A percentile compares a stretch with the other conserved stretches of the same genome.
phyloP scores from a whole-genome alignment of 2,888 invertebrate species.

The Drosophila meridiana region DNA sequence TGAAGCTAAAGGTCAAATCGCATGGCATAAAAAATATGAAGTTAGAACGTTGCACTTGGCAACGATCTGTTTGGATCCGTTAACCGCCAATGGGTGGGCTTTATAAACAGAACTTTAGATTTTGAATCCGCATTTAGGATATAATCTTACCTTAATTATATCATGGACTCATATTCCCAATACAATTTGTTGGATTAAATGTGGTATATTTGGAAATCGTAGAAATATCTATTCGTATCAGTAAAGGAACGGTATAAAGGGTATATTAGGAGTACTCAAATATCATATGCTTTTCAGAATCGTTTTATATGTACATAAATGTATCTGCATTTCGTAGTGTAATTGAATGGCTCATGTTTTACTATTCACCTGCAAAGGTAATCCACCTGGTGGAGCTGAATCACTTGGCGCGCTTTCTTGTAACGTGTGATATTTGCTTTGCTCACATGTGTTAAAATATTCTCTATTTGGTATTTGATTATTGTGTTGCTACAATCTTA shows the following conservation, averaged over 20 bases:
- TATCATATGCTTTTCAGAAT: neutral
- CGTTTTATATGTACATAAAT: neutral
- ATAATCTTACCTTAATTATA: too few species aligned
- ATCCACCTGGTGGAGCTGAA: conserved; percentile 2
- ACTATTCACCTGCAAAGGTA: neutral
- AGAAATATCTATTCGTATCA: too few species aligned
- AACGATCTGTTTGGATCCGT: too few species aligned
- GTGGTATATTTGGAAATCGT: too few species aligned
- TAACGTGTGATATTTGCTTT: conserved; percentile 12
- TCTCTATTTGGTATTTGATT: neutral
- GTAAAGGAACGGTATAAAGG: neutral
- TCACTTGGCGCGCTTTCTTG: conserved; percentile 4
- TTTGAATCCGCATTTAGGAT: too few species aligned
- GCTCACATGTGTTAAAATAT: conserved; percentile 1
- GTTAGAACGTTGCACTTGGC: too few species aligned
- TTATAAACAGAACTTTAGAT: too few species aligned
- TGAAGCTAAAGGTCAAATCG: neutral
- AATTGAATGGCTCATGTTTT: neutral
- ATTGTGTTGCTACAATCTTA: conserved; percentile 45
- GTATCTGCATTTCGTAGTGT: neutral
- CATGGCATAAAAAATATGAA: neutral
- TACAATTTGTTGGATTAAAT: too few species aligned
- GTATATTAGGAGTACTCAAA: neutral
- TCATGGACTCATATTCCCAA: too few species aligned
- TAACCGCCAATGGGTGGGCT: too few species aligned